These are phyloP conservation scores for Orthosia gothica DNA, from an alignment of 2,888 invertebrate species.

Conservation along the genomic window DNA sequence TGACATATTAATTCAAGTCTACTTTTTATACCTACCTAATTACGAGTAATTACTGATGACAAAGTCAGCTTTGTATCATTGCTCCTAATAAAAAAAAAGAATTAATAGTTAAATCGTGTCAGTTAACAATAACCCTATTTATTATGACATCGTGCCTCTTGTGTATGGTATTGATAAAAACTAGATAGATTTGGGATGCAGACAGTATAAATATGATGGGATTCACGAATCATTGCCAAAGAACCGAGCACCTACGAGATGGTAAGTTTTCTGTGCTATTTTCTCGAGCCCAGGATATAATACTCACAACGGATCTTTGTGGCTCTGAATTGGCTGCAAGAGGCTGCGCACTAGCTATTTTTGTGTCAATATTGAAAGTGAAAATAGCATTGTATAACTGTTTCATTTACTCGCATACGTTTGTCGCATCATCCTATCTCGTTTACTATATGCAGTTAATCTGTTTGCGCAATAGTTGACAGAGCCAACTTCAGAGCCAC, in stretches of 20 bases:
- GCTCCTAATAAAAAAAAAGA: not conserved
- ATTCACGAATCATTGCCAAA: constrained; percentile 21
- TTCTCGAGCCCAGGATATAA: no score
- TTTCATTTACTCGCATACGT: no score
- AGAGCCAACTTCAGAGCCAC: no score
- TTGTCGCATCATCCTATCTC: no score
- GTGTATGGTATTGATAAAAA: constrained; percentile 53
- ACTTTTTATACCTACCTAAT: not conserved
- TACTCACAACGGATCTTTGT: no score
- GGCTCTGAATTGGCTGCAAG: no score
- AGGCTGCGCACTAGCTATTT: no score
- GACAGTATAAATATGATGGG: constrained; percentile 63
- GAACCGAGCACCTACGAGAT: constrained; percentile 28
- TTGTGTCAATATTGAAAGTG: no score
- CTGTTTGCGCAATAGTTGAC: no score
- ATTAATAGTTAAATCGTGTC: constrained; percentile 51
- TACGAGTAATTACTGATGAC: not conserved
- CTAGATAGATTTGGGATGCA: constrained; percentile 34
- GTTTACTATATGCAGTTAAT: no score
- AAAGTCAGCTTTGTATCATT: constrained; percentile 13
- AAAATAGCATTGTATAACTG: no score
- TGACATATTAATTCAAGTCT: not conserved
- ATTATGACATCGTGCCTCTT: constrained; percentile 3
- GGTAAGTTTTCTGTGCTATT: constrained; percentile 36
- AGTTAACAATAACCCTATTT: constrained; percentile 14